phyloP scores from a whole-genome alignment of 1,140 invertebrate species.

The Octopus sinensis region DNA sequence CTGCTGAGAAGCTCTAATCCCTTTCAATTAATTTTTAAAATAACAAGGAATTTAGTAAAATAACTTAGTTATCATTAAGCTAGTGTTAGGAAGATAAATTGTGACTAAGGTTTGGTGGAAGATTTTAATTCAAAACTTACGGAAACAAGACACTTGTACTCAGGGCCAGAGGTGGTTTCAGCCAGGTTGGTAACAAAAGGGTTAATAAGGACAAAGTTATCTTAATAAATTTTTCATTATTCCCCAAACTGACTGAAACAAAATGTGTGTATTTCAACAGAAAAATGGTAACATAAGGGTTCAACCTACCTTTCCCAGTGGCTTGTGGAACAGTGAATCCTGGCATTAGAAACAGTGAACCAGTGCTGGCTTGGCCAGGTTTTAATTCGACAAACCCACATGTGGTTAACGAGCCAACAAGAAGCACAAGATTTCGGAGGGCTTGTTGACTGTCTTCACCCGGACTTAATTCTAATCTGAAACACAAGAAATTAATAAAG shows the following conservation, averaged over 20 bases:
- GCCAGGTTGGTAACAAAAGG: too few relatives aligned
- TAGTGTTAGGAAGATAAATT: too few relatives aligned
- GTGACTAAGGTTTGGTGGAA: too few relatives aligned
- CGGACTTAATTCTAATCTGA: conserved; percentile 46
- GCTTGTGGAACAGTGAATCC: conserved; percentile 88
- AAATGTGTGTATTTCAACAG: neutral
- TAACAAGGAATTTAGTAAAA: too few relatives aligned
- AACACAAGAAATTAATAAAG: neutral
- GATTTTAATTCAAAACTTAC: too few relatives aligned
- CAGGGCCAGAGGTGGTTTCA: too few relatives aligned
- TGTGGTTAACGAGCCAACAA: conserved; percentile 89
- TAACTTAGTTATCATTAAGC: too few relatives aligned
- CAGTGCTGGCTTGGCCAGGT: conserved; percentile 66
- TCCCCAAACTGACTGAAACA: neutral
- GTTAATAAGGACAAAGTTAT: too few relatives aligned
- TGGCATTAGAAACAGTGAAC: conserved; percentile 87
- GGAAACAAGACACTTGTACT: too few relatives aligned
- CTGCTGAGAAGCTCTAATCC: too few relatives aligned
- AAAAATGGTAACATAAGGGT: conserved; percentile 1
- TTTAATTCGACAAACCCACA: conserved; percentile 85
- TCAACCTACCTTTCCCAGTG: conserved; percentile 72
- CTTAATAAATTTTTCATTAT: too few relatives aligned
- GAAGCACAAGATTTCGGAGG: conserved; percentile 84
- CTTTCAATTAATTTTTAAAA: too few relatives aligned
- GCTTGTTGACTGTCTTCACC: conserved; percentile 64